Evolutionary conservation across 2,888 invertebrate genomes (phyloP).

Genomic region (Xanthostigma xanthostigma): DNA sequence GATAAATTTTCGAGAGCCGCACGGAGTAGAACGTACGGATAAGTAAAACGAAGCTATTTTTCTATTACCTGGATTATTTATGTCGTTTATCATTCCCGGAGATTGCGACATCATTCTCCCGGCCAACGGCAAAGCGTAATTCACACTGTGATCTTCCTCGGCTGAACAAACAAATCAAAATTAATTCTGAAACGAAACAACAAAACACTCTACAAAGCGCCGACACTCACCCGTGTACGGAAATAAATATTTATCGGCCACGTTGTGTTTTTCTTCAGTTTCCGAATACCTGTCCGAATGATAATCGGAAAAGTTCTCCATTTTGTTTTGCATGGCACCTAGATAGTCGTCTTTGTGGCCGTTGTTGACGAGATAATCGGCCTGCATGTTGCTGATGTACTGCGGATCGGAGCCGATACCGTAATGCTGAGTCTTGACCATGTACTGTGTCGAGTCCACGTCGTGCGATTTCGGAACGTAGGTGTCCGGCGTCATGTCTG

Average conservation of each 20-base stretch:
- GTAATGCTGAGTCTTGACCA: slow-evolving; percentile 8
- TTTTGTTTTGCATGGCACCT: slow-evolving; percentile 16
- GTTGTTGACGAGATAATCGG: slow-evolving; percentile 2
- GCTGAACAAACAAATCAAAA: slow-evolving; percentile 32
- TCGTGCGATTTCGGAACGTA: slow-evolving; percentile 33
- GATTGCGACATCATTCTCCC: slow-evolving; percentile 25
- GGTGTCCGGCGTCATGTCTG: slow-evolving; percentile 55
- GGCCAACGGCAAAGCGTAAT: slow-evolving; percentile 15
- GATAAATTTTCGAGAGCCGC: too few relatives aligned
- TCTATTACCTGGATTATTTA: slow-evolving; percentile 33
- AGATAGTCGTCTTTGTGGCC: slow-evolving; percentile 23
- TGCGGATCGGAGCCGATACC: slow-evolving; percentile 7
- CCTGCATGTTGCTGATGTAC: slow-evolving; percentile 19
- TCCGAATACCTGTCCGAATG: slow-evolving; percentile 48
- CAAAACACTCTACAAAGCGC: neutral
- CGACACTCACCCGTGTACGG: slow-evolving; percentile 55
- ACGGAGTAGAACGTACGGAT: too few relatives aligned
- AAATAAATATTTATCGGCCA: slow-evolving; percentile 67
- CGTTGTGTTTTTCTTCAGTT: slow-evolving; percentile 53
- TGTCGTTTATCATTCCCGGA: slow-evolving; percentile 28
- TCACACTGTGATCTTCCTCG: slow-evolving; percentile 53
- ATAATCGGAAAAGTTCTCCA: slow-evolving; percentile 35
- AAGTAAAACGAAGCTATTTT: too few relatives aligned
- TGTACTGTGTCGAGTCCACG: slow-evolving; percentile 7
- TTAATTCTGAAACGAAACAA: neutral